Evolutionary conservation across 2,113 vertebrate species (phyloP), one percentile per base, ranked within the genome.

Genomic region (Cervus canadensis): DNA sequence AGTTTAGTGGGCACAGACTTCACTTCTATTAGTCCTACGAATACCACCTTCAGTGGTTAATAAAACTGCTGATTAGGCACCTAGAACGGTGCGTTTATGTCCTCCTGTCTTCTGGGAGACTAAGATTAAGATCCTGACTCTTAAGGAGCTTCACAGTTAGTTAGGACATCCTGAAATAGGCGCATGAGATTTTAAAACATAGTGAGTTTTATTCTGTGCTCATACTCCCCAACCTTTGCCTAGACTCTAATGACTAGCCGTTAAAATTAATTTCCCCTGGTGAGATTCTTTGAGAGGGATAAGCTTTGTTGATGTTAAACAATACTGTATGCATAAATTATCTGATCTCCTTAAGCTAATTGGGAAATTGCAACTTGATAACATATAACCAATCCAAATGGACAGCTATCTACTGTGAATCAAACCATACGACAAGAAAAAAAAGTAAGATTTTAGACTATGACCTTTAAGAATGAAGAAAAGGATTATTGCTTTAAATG

Each of bases 281-380:
- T 97, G 85, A 96, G 71, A 93, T 57, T 40, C 56, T 95, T 11
- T 30, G 25, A 67, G 92, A 92, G 33, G 33, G 4, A 96, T 67
- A 90, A 93, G 4, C 84, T 97, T 96, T 87, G 87, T 81, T 79
- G 93, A 94, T 4, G 6, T 64, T 76, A 76, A 94, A 81, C 74
- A 94, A 94, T 26, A 94, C 48, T 64, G 17, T 91, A 16, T 92
- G 21, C 52, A 95, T 96, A 94, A 94, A 94, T 97, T 94, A 96
- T 91, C 57, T 96, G 89, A 91, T 95, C 84, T 96, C 60, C 83
- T 95, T 96, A 94, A 97, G 74, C 54, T 94, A 96, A 96, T 1
- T 96, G 33, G 33, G 74, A 98, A 88, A 71, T 82, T 89, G 30
- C 59, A 97, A 89, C 33, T 97, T 95, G 92, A 36, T 94, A 91